phyloP scores from a whole-genome alignment of 1,140 invertebrate genomes.

The Listronotus bonariensis region DNA sequence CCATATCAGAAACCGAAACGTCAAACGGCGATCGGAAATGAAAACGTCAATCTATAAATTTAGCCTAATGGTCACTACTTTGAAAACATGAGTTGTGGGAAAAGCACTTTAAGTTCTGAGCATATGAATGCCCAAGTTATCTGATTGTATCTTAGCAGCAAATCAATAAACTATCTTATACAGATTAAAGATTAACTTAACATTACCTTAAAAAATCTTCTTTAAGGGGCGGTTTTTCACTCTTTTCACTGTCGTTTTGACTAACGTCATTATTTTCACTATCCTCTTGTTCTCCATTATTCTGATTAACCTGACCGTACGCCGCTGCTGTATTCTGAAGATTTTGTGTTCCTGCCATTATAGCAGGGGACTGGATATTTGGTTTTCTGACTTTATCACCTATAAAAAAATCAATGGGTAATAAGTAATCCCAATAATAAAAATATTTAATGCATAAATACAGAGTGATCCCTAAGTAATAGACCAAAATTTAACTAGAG shows the following conservation, averaged over 20 bases:
- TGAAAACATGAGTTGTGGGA: too few relatives aligned
- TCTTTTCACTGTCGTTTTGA: conserved; percentile 16
- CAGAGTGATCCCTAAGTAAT: too few relatives aligned
- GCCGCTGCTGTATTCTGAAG: conserved; percentile 49
- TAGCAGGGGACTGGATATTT: conserved; percentile 58
- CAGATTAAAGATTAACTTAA: too few relatives aligned
- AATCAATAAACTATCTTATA: not conserved
- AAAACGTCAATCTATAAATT: too few relatives aligned
- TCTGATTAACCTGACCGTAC: conserved; percentile 52
- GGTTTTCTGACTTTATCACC: conserved; percentile 57
- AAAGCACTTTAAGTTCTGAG: conserved; percentile 23
- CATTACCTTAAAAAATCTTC: conserved; percentile 42
- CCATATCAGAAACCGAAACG: too few relatives aligned
- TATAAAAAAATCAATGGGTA: conserved; percentile 30
- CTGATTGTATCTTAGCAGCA: not conserved
- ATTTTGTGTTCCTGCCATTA: conserved; percentile 58
- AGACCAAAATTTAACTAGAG: too few relatives aligned
- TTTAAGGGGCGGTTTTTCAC: conserved; percentile 30
- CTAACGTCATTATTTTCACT: conserved; percentile 23
- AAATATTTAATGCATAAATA: not conserved
- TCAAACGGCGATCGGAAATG: too few relatives aligned
- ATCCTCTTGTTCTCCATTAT: conserved; percentile 42
- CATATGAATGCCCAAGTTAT: conserved; percentile 3
- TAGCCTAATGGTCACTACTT: too few relatives aligned
- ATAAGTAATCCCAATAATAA: not conserved